Evolutionary conservation across 2,888 invertebrate species (phyloP), one percentile per base, ranked within the genome.

Genomic region (Ophraella communa): DNA sequence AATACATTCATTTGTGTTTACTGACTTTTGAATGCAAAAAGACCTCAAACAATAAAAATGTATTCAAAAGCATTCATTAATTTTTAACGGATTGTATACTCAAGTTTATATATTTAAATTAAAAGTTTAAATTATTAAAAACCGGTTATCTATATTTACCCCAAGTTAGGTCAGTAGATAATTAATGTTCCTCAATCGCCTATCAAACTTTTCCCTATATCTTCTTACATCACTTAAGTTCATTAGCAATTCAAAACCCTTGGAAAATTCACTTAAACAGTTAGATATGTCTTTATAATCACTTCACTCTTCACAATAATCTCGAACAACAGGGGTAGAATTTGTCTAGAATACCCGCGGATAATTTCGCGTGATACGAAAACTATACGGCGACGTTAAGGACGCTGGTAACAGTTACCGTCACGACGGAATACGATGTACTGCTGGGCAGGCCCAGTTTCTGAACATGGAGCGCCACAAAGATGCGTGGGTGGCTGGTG

Each of bases 401-500:
- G 27, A 35, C 52, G 45, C 59, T 58, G 42, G 53, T 21, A 61
- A 24, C n/a, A 52, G 57, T 11, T 63, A 18, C 57, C 65, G 65
- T 63, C 64, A 71, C 73, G 74, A 66, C 72, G 76, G 74, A 74
- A 74, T 74, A 74, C 75, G 76, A 74, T 72, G 70, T 74, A 79
- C 79, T 79, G 78, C 65, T 62, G 57, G 76, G 74, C 73, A 72
- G 72, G 74, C 78, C 77, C 77, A 76, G 77, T 76, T 74, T 77
- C 75, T 71, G 68, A 71, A 74, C 74, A 65, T 62, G 56, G 66
- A 77, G 77, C 77, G 77, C 77, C 79, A 65, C 75, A 63, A 71
- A 70, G 68, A 61, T 71, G 74, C 71, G 73, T 74, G 78, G 77
- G 69, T 57, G 66, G 69, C 60, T 65, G 61, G 53, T 52, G 69